Evolutionary conservation across 2,888 invertebrate genomes (phyloP), one percentile per base, ranked within the genome.

Genomic region (Anticlea derivata): DNA sequence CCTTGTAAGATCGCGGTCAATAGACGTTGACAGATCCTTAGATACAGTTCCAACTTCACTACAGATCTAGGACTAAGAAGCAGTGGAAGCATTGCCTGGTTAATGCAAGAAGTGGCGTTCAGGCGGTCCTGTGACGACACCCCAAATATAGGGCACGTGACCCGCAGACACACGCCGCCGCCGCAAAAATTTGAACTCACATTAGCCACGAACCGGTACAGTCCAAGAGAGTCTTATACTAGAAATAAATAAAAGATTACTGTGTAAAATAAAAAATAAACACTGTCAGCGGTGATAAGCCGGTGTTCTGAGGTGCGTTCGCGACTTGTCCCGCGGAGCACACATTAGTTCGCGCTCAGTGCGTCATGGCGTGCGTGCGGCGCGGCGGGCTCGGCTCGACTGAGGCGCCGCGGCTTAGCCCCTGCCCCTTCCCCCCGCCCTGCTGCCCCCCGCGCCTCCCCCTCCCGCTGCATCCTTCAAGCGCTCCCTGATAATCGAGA

Each of bases 101-200:
- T 79, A 77, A 77, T 76, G 74, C 74, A 78, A 79, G 68, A 78
- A 23, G 40, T 30, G 37, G 80, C 80, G 68, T 74, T 75, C 66
- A 76, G 73, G 81, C 73, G 75, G 71, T 83, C 81, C 80, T 71
- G 73, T 73, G 82, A 73, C 79, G 80, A 72, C 80, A 78, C 80
- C 83, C 82, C 67, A 71, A 78, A 86, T 84, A 79, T 84, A 80
- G 87, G 88, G 83, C 88, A 86, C 83, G 86, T 86, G 86, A 78
- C 71, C 73, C 61, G 77, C 77, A 75, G 73, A 66, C 80, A 66
- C 80, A n/a, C n/a, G 8, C 73, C 75, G 79, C 75, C 70, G 72
- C 71, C 68, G 73, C 70, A 63, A 69, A 56, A 67, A 77, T 78
- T 68, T 80, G 59, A 81, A 89, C 88, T 88, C 86, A 89, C 88